Base-by-base conservation (phyloP, 2,797 vertebrate genomes). In the Sparidentex hasta region DNA sequence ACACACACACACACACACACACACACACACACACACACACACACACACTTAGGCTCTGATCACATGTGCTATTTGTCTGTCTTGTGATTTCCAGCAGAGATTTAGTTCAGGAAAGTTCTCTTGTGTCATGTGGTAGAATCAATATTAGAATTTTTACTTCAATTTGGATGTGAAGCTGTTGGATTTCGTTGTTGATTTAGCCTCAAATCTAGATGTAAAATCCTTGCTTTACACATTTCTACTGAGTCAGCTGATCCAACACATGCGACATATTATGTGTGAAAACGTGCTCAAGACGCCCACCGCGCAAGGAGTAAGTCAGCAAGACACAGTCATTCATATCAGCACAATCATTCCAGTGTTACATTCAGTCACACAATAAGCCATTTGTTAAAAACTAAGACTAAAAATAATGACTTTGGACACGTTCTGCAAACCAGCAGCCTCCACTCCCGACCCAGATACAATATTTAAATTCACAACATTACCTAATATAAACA, bases 351-450 rank as follows among this genome's bases (percentile, higher is more conserved):
- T 73, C 46, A 41, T 25, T 57, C n/a, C 23, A 33, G 23, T 81
- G 2, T 41, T 66, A 29, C 20, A 51, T 33, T 63, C 54, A 80
- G 70, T 46, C 13, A 3, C 43, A 65, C 50, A 76, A 58, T 20
- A 14, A 64, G 21, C 43, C 23, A 65, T 80, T 73, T 83, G 65
- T 82, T 64, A n/a, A 52, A 55, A 56, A 48, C 43, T 63, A 0
- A 69, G 25, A 29, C 38, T n/a, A 20, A 66, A 67, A 52, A 33
- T 73, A 69, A 73, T 51, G 18, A 41, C 11, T 41, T 44, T 50
- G 17, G 52, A 52, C 27, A 20, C 11, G 67, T 64, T 16, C 7
- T 61, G 46, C 50, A 61, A 69, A 69, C 9, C 64, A 43, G 47
- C 54, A 46, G 21, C 44, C 29, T 80, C 56, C 16, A 62, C 56